A percentile compares a stretch with the other conserved stretches of the same genome.
These are phyloP conservation scores for Podarcis lilfordi DNA, from an alignment of 2,797 vertebrate genomes.

Conservation along the genomic window DNA sequence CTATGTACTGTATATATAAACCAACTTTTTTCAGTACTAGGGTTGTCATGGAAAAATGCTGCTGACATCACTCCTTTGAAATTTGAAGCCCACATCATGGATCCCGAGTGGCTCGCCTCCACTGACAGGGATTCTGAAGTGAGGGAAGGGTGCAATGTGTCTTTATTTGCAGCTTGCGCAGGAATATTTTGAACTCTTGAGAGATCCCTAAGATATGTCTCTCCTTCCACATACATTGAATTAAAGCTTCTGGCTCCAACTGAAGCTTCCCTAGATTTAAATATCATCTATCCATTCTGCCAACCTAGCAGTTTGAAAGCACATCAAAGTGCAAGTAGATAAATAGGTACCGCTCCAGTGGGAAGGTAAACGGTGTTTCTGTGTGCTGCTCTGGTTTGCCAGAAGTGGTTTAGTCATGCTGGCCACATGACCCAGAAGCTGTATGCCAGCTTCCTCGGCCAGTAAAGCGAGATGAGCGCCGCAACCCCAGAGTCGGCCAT, in stretches of 20 bases:
- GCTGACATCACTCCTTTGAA: neutral
- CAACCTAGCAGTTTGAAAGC: too few relatives aligned
- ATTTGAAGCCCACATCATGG: neutral
- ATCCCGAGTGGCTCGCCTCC: neutral
- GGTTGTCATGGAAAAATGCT: neutral
- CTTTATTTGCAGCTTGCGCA: neutral
- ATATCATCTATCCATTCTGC: neutral
- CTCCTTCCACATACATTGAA: neutral
- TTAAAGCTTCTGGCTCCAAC: slow-evolving; percentile 5
- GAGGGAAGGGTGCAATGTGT: neutral
- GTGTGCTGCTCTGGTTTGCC: too few relatives aligned
- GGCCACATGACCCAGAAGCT: too few relatives aligned
- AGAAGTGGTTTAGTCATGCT: too few relatives aligned
- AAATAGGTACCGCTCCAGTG: too few relatives aligned
- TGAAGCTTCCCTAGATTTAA: neutral
- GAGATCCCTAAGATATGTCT: neutral
- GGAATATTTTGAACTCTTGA: neutral
- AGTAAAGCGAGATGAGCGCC: too few relatives aligned
- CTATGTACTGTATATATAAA: neutral
- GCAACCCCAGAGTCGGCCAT: too few relatives aligned
- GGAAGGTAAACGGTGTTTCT: too few relatives aligned
- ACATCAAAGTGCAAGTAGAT: too few relatives aligned
- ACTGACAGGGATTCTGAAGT: neutral
- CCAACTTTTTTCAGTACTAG: neutral
- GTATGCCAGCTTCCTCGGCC: too few relatives aligned